Base-by-base conservation (phyloP, 2,888 invertebrate species). In the Meloe dianella region DNA sequence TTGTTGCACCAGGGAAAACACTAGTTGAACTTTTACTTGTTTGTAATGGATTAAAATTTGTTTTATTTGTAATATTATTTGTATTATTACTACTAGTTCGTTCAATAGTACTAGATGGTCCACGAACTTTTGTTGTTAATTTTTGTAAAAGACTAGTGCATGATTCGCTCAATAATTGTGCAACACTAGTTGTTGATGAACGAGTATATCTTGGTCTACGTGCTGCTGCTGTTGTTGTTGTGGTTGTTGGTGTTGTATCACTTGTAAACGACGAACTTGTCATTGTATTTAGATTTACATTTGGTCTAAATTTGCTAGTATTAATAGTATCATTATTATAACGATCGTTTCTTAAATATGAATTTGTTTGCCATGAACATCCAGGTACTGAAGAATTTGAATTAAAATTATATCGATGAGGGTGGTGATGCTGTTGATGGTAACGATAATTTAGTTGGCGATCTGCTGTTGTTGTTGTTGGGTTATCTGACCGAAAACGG, bases 121-220 rank as follows among this genome's bases (percentile, higher is more conserved):
- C 92, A 70, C 94, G 89, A 59, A 89, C 89, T 71, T 92, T 88
- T 38, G 91, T 91, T 9, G 89, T 87, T 78, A 95, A 86, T 74
- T 94, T 88, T 81, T 94, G 94, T 77, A 95, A 88, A 74, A 95
- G 87, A 84, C 89, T 95, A 79, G 93, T 92, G 84, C 94, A 95
- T 76, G 94, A 94, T 82, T 95, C 95, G 75, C 91, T 92, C 76
- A 95, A 86, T 78, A 95, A 86, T 84, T 95, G 95, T 72, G 94
- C 92, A 76, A 95, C 93, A 85, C 94, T 94, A 60, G 91, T 88
- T 61, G 91, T 90, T 67, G 92, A 91, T 61, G 94, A 92, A 71
- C 95, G 90, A 73, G 91, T 87, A 84, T 94, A 94, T 73, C 93
- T 89, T 70, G 89, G 87, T 65, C 86, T 81, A 82, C 88, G 80